Percentiles rank a stretch among this genome's conserved stretches.
phyloP scores from a whole-genome alignment of 2,797 vertebrate genomes.

The Emys orbicularis region DNA sequence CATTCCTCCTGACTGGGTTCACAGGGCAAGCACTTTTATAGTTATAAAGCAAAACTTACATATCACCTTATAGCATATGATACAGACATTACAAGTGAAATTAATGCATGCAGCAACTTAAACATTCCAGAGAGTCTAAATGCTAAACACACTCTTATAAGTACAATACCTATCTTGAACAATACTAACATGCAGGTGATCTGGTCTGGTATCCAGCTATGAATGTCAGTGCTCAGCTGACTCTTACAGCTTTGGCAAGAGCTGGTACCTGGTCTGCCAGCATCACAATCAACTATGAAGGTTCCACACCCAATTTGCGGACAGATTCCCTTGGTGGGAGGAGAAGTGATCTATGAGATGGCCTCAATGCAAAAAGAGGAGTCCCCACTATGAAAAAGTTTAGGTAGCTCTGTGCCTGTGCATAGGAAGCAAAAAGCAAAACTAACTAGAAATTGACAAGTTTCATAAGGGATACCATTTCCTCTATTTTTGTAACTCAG shows the following conservation, averaged over 20 bases:
- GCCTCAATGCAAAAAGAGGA: neutral
- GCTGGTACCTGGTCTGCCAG: no score
- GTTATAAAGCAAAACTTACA: neutral
- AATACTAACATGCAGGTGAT: neutral
- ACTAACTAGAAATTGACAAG: neutral
- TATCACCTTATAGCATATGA: neutral
- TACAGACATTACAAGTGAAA: neutral
- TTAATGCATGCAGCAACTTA: neutral
- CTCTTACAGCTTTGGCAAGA: no score
- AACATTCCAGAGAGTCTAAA: neutral
- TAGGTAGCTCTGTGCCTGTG: neutral
- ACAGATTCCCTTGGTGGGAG: neutral
- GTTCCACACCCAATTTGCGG: neutral
- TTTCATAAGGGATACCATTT: neutral
- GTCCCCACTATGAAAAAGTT: rapidly evolving
- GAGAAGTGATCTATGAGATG: neutral
- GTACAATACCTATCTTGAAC: neutral
- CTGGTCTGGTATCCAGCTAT: neutral
- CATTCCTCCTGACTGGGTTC: neutral
- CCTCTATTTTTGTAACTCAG: neutral
- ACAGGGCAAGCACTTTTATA: neutral
- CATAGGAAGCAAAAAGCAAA: neutral
- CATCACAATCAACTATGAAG: neutral
- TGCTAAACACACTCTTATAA: neutral
- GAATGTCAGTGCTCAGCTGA: no score